Base-by-base conservation (phyloP, 2,888 invertebrate species). In the Machimus atricapillus region DNA sequence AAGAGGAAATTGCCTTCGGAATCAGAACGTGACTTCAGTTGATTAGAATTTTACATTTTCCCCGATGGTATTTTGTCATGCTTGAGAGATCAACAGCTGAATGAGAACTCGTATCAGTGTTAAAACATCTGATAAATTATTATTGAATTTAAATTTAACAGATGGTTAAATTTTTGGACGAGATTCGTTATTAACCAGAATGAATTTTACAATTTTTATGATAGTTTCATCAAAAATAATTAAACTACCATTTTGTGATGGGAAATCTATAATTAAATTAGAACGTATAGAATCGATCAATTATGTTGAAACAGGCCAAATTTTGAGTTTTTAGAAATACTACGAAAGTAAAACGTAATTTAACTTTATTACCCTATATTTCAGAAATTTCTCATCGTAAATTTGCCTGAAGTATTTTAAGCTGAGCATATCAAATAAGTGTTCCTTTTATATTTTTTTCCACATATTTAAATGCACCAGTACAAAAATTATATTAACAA, bases 1-100 rank as follows among this genome's bases (percentile, higher is more conserved):
- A 86, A 86, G 78, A 86, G 86, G 86, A 86, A 86, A 86, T 86
- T 86, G 78, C 86, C 79, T 86, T 78, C 78, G 86, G 86, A 86
- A 86, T 86, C 66, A 86, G 86, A 86, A 86, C 86, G 86, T 86
- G 86, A 86, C 86, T 86, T 78, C 78, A 78, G 31, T 78, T 86
- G 86, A 86, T 86, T 86, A 86, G 86, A 86, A 86, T 79, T 86
- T 82, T 58, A 81, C 81, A 81, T 81, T 81, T 81, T 81, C 76
- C 34, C 40, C 46, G 16, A 52, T 78, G 34, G 37, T 16, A 78
- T 40, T 86, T 86, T 78, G 52, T 31, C 43, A 79, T 40, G 66
- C 16, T 78, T 58, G 58, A 27, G 78, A 66, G 19, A 23, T 34
- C 76, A 19, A 16, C n/a, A 16, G 76, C 76, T 34, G 12, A 34